Percentiles rank a stretch among this genome's conserved stretches.
These are phyloP conservation scores for Calidris pugnax DNA, from an alignment of 2,113 vertebrate genomes.

Conservation along the genomic window DNA sequence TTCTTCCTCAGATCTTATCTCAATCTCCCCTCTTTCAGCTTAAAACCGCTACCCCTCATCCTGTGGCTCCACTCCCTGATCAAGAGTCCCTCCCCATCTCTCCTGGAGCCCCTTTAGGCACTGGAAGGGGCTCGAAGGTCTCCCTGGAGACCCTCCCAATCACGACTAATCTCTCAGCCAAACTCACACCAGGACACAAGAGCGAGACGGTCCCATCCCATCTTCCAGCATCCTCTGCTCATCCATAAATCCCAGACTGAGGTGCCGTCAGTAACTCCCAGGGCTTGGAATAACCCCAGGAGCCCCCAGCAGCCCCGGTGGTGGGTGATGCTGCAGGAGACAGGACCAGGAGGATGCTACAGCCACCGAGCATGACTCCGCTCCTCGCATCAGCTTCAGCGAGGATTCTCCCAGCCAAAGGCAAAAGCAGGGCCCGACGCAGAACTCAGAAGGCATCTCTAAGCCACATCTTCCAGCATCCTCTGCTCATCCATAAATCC, in stretches of 20 bases:
- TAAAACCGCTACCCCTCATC: neutral
- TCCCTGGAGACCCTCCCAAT: neutral
- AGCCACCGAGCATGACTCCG: neutral
- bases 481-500: neutral
- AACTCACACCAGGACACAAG: neutral
- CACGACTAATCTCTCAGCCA: neutral
- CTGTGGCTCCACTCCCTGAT: neutral
- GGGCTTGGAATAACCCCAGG: neutral
- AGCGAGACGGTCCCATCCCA: accelerated
- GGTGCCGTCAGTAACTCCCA: neutral
- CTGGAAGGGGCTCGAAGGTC: too few species aligned
- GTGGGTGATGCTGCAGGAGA: neutral
- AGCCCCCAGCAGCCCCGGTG: neutral
- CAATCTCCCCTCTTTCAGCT: neutral
- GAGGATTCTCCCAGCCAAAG: neutral
- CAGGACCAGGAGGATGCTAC: neutral
- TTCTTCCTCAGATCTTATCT: neutral
- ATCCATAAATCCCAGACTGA: neutral
- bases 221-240: neutral
- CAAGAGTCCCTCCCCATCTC: neutral
- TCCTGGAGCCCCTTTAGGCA: too few species aligned
- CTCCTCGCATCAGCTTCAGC: neutral
- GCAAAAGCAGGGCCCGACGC: neutral
- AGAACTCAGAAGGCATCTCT: slow-evolving; percentile 9
- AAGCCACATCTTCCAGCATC: slow-evolving; percentile 40